Evolutionary conservation across 2,113 vertebrate species (phyloP), one percentile per base, ranked within the genome.

Genomic region (Coreoperca whiteheadi): DNA sequence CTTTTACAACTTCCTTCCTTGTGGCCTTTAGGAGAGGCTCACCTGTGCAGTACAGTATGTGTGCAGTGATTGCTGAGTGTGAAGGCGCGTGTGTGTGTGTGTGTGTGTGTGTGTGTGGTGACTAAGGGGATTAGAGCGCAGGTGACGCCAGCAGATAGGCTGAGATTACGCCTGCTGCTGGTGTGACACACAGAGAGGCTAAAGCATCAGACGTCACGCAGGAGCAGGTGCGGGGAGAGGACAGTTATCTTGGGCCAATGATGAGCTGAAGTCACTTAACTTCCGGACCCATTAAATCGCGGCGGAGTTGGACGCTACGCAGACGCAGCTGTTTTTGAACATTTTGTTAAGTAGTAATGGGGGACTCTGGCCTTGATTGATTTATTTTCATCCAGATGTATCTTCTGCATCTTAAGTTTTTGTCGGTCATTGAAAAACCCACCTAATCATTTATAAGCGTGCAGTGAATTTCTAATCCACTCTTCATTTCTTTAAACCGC

Each of bases 101-200:
- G 75, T 21, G 48, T 57, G 25, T 64, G 75, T 21, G 48, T 57
- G 25, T 25, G 59, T n/a, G 30, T 39, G 48, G 51, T 77, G 82
- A 80, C 64, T 72, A 78, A 85, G n/a, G 30, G 53, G 84, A 90
- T 93, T 87, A 89, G 70, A 23, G 50, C 0, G 12, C 67, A 88
- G 77, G 87, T 79, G 86, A 93, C 46, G 66, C 54, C 56, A 73
- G 81, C 72, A 68, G 74, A 74, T 77, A 37, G 84, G 59, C 71
- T 66, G 74, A 85, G 71, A 89, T 89, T 82, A 92, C 79, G 78
- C 74, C 80, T 74, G 84, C 85, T 83, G 78, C 53, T 65, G 51
- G 50, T 11, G 53, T 67, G 69, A 80, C 72, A 81, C 56, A 75
- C 51, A n/a, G 7, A 15, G 5, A 70, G 61, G 77, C 57, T 79